Evolutionary conservation across 2,888 invertebrate species (phyloP), one percentile per base, ranked within the genome.

Genomic region (Penaeus monodon): DNA sequence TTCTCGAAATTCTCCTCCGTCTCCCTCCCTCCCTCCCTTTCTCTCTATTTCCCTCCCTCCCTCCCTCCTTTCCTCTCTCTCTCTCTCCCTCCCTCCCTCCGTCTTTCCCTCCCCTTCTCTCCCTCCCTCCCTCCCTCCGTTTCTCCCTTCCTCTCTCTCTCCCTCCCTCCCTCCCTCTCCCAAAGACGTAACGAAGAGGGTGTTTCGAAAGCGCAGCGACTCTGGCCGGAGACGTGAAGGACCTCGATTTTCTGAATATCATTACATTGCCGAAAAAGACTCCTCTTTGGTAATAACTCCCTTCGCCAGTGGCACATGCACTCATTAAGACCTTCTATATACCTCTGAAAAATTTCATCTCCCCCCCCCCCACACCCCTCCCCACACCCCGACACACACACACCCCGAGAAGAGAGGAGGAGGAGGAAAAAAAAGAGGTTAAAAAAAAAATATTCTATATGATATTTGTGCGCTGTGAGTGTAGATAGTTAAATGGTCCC

Each of bases 401-500:
- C 49, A 10, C 49, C 49, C 49, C 49, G 49, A 38, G 33, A 38
- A 38, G 33, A 38, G 33, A 38, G 33, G 6, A 38, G 33, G 6
- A 38, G 33, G 6, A 3, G 33, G 3, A 49, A 49, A 49, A 49
- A 49, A 49, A 49, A 49, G 49, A 49, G 49, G 49, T 49, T 49
- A 6, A 44, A 64, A 70, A 64, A 70, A 81, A 81, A 81, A 49
- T 27, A 70, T 81, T 81, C 81, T 81, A 81, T 81, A 81, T 70
- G 81, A 81, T 81, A 81, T 81, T 81, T 81, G 70, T 81, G 81
- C 70, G 70, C 24, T 49, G 70, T 29, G 81, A 81, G 81, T 76
- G 83, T 83, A 83, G 83, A 83, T 83, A 83, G 83, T 83, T 83
- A 83, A 83, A 83, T 83, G 83, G 76, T 83, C 65, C 76, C 24